Percentiles rank a stretch among this genome's conserved stretches.
phyloP scores from a whole-genome alignment of 2,888 invertebrate genomes.

The Podabrus alpinus region DNA sequence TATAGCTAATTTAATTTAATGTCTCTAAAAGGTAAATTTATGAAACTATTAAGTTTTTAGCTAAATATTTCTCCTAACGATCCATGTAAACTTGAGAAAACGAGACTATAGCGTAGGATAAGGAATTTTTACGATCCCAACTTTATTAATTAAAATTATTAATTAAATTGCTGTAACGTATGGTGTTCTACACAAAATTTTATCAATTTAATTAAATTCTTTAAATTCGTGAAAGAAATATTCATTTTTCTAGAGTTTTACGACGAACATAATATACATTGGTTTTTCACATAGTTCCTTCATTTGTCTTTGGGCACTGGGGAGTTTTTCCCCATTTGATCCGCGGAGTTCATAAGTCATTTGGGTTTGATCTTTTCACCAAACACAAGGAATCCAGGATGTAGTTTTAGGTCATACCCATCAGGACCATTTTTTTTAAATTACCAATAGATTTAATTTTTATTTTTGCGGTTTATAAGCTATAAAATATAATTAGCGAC shows the following conservation, averaged over 20 bases:
- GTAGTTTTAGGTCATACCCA: no score
- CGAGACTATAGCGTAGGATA: neutral
- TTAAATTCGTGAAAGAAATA: neutral
- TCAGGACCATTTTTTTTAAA: no score
- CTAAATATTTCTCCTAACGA: neutral
- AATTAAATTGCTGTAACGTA: neutral
- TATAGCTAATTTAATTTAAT: neutral
- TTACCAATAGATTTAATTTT: no score
- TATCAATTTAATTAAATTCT: neutral
- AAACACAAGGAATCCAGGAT: no score
- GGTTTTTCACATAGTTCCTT: no score
- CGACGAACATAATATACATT: no score
- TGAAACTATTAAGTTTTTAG: neutral
- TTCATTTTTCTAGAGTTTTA: neutral
- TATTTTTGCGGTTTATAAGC: no score
- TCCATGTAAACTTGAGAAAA: neutral
- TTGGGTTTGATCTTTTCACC: no score
- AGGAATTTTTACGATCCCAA: neutral
- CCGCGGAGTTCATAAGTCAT: no score
- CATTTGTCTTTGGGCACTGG: no score
- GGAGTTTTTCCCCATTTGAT: no score
- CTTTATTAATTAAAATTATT: neutral
- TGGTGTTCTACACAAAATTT: neutral
- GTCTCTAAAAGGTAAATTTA: neutral
- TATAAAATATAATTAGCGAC: no score